A percentile compares a stretch with the other conserved stretches of the same genome.
These are phyloP conservation scores for Amphipyra berbera DNA, from an alignment of 2,888 invertebrate species.

Conservation along the genomic window DNA sequence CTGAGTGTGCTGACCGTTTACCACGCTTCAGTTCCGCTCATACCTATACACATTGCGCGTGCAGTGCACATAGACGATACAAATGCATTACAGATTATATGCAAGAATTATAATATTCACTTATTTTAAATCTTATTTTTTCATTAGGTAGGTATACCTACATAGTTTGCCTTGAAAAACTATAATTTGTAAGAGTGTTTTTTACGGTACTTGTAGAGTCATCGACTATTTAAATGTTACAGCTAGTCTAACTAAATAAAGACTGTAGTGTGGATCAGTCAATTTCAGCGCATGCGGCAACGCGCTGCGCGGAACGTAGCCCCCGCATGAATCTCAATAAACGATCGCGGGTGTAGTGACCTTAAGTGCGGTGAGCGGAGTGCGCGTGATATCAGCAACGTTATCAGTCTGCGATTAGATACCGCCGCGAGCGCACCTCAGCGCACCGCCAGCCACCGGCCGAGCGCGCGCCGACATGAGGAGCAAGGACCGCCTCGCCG, in stretches of 20 bases:
- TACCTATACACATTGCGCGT: not conserved
- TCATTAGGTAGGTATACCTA: not conserved
- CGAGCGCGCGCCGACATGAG: constrained; percentile 68
- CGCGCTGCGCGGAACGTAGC: constrained; percentile 14
- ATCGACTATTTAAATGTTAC: constrained; percentile 32
- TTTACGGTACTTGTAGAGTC: constrained; percentile 21
- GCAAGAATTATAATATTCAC: not conserved
- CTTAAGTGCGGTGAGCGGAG: constrained; percentile 24
- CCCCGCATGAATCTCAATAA: constrained; percentile 21
- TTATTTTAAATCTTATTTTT: not conserved
- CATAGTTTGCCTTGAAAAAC: not conserved
- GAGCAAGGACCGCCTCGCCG: constrained; percentile 83
- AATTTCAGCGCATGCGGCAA: constrained; percentile 24
- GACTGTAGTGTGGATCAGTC: constrained; percentile 26
- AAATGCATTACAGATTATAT: not conserved
- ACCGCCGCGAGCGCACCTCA: constrained; percentile 73
- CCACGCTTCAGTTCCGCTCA: not conserved
- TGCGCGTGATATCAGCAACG: constrained; percentile 61
- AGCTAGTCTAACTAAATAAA: constrained; percentile 17
- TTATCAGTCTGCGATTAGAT: constrained; percentile 80
- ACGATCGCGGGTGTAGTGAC: constrained; percentile 37
- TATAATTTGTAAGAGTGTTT: not conserved
- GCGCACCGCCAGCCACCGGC: constrained; percentile 91
- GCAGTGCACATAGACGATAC: not conserved
- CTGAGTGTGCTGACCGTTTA: not conserved